Percentiles rank a stretch among this genome's conserved stretches.
phyloP scores from a whole-genome alignment of 2,113 vertebrate species.

The Archocentrus centrarchus region DNA sequence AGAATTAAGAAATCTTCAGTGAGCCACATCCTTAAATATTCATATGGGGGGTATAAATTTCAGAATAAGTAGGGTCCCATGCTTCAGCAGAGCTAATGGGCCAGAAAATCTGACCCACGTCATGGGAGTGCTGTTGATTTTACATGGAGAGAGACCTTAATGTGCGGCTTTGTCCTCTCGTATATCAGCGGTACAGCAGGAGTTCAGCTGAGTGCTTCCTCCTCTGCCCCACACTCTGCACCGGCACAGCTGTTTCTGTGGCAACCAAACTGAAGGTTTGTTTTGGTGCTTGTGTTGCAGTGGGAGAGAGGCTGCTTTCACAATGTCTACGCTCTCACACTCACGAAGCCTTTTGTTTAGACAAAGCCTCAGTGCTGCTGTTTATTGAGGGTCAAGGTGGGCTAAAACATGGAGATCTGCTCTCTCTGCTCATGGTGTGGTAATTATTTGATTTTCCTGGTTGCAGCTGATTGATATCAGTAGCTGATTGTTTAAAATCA shows the following conservation, averaged over 20 bases:
- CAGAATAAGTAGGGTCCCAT: slow-evolving; percentile 16
- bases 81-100: slow-evolving; percentile 42
- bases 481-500: slow-evolving; percentile 28
- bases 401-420: slow-evolving; percentile 23
- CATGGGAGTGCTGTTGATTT: slow-evolving; percentile 45
- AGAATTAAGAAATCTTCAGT: slow-evolving; percentile 40
- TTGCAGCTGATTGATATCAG: slow-evolving; percentile 3
- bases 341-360: slow-evolving; percentile 53
- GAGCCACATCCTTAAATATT: slow-evolving; percentile 49
- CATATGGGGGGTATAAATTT: slow-evolving; percentile 43
- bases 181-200: slow-evolving; percentile 61
- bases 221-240: slow-evolving; percentile 44
- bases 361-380: neutral
- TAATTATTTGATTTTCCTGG: slow-evolving; percentile 5
- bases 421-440: neutral
- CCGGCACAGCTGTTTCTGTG: slow-evolving; percentile 59
- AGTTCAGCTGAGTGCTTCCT: slow-evolving; percentile 63
- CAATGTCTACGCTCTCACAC: slow-evolving; percentile 28
- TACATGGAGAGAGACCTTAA: slow-evolving; percentile 46
- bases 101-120: slow-evolving; percentile 56
- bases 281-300: slow-evolving; percentile 65
- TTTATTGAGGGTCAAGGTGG: slow-evolving; percentile 50
- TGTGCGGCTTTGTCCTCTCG: slow-evolving; percentile 63
- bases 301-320: slow-evolving; percentile 43
- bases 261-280: slow-evolving; percentile 78